A percentile compares a stretch with the other conserved stretches of the same genome.
Conservation (phyloP, 2,797 vertebrate genomes). For the Spinibarbus caldwelli region DNA sequence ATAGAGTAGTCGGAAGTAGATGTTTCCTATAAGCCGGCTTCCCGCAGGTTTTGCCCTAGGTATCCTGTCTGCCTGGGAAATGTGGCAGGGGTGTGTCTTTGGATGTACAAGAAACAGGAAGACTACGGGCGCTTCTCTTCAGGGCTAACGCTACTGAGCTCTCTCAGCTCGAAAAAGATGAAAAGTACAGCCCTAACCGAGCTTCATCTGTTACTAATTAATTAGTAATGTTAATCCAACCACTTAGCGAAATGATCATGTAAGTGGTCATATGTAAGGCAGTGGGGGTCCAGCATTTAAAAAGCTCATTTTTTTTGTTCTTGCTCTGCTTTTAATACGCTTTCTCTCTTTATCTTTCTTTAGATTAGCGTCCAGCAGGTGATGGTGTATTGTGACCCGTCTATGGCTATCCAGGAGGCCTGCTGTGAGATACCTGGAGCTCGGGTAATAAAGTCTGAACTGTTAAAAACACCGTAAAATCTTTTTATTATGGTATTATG, state of each 20-base stretch:
- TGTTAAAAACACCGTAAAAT: neutral
- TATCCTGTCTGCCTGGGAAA: slow-evolving; percentile 23
- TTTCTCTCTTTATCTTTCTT: slow-evolving; percentile 4
- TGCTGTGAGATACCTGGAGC: slow-evolving; percentile 92
- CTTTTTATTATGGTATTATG: neutral
- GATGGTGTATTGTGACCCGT: slow-evolving; percentile 88
- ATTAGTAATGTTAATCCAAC: slow-evolving; percentile 63
- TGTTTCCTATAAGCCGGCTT: slow-evolving; percentile 43
- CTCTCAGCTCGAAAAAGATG: slow-evolving; percentile 60
- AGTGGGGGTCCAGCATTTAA: slow-evolving; percentile 47
- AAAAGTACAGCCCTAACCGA: slow-evolving; percentile 53
- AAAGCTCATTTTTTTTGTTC: neutral
- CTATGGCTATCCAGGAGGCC: slow-evolving; percentile 86
- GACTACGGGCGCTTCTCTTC: slow-evolving; percentile 27
- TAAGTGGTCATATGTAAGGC: slow-evolving; percentile 61
- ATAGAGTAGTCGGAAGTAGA: slow-evolving; percentile 42
- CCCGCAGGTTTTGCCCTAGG: slow-evolving; percentile 48
- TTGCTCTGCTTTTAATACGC: neutral
- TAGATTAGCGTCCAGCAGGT: slow-evolving; percentile 94
- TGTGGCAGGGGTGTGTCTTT: slow-evolving; percentile 15
- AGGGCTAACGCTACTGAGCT: slow-evolving; percentile 48
- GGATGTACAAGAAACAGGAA: slow-evolving; percentile 39
- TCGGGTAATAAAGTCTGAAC: slow-evolving; percentile 79
- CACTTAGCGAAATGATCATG: slow-evolving; percentile 66
- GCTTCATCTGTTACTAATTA: slow-evolving; percentile 58